Base-by-base conservation (phyloP, 1,140 invertebrate species). In the Microplitis mediator region DNA sequence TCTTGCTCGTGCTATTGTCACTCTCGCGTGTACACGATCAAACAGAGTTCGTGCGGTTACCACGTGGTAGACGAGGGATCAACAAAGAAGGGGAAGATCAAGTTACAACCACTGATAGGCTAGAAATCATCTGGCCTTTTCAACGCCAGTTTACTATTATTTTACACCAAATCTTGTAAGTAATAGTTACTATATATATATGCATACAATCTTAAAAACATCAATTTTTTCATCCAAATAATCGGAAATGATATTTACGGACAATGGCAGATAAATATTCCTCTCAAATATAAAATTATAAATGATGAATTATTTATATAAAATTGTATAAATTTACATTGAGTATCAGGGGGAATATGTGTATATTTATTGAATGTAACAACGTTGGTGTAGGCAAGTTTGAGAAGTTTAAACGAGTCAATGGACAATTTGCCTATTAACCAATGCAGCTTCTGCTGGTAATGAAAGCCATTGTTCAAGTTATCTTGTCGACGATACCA, bases 391-490 rank as follows among this genome's bases (percentile, higher is more conserved):
- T 58, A 54, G 9, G 13, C 23, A 50, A 31, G 50, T 67, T 67
- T 82, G 78, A 81, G 79, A 80, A 80, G 78, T 84, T 84, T 81
- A 80, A 84, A 84, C 80, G 81, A 84, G 82, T 82, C 82, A 79
- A 78, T 79, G 77, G 77, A 82, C 82, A 84, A 83, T 85, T 85
- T 83, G 75, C 79, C 81, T 81, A 84, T 86, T 85, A 85, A 82
- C 79, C 75, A 74, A 80, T 77, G 78, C 79, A 82, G 81, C 81
- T 79, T 80, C 78, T 79, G 76, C 68, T 77, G 80, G 80, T 85
- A 85, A 85, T 86, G 80, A 83, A 84, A 82, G 81, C 76, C 78
- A 85, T 86, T 86, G 85, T 86, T 86, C 80, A 78, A 81, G 76
- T 80, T 84, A 85, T 84, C 81, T 82, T 82, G 80, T 80, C 80